Base-by-base conservation (phyloP, 2,113 vertebrate genomes). In the Platichthys stellatus region DNA sequence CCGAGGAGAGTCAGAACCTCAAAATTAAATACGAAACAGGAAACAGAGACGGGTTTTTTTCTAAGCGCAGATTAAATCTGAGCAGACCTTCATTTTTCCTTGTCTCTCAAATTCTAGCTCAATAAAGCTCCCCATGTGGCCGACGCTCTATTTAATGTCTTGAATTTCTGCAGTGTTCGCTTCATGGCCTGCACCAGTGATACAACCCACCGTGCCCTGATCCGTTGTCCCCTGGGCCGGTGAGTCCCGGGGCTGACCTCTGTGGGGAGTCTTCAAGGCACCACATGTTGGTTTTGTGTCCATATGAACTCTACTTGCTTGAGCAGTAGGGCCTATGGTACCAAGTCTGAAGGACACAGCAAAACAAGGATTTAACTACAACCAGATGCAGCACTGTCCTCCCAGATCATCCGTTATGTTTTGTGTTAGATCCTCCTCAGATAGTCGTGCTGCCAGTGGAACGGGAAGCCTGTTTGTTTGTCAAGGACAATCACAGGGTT, bases 191-290 rank as follows among this genome's bases (percentile, higher is more conserved):
- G 40, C 67, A 83, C 73, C 66, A 76, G 58, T 13, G 38, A 79
- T 83, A 64, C 69, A 62, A 75, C 78, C 74, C 64, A 47, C 61
- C 49, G 40, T 63, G 53, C 84, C 61, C 78, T 69, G 60, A 88
- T 86, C 79, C 77, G 77, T 83, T 81, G 81, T 88, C 90, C 90
- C 88, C 66, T 77, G 85, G 86, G 88, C 85, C 80, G 43, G 85
- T 77, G 84, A 88, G 89, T 86, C 84, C 87, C 14, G 69, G 9
- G 62, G 81, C 80, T 83, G 90, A 90, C 86, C 88, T 86, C 80
- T 89, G 87, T 84, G 88, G 89, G 86, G 86, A 90, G 88, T 90
- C 92, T 90, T 92, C 72, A 75, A 86, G 90, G 90, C 88, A 91
- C 90, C 89, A 81, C 88, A 88, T 84, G 67, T 75, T 89, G 84